A percentile compares a stretch with the other conserved stretches of the same genome.
Evolutionary conservation across 2,888 invertebrate genomes (phyloP).

Genomic region (Byasa hedistus): DNA sequence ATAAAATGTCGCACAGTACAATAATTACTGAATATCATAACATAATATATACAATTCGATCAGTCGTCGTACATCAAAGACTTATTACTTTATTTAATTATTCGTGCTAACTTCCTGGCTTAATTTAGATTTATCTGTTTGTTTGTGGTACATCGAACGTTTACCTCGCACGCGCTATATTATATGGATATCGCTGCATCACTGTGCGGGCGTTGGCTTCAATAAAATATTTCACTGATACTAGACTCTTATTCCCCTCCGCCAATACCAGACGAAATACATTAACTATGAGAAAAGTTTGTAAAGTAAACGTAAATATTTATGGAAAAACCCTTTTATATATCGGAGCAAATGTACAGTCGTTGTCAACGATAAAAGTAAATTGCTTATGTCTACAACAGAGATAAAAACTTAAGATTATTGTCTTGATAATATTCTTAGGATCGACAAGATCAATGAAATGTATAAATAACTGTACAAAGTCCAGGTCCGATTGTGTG

Average conservation of each 20-base stretch:
- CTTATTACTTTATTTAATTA: background rate
- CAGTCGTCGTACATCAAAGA: background rate
- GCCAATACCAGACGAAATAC: constrained; percentile 27
- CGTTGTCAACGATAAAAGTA: constrained; percentile 7
- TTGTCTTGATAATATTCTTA: background rate
- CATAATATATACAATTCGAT: too few species aligned
- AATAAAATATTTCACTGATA: constrained; percentile 58
- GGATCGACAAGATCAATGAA: background rate
- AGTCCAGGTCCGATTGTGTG: too few species aligned
- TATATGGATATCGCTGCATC: constrained; percentile 38
- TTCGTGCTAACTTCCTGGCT: background rate
- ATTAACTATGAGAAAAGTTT: constrained; percentile 16
- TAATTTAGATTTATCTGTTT: background rate
- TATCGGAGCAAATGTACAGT: background rate
- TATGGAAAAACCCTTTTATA: constrained; percentile 1
- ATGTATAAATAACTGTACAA: too few species aligned
- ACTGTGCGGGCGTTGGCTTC: constrained; percentile 52
- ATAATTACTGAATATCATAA: too few species aligned
- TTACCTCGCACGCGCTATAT: constrained; percentile 33
- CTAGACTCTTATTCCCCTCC: constrained; percentile 35
- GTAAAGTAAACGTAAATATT: constrained; percentile 24
- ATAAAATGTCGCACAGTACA: too few species aligned
- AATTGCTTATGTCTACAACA: constrained; percentile 9
- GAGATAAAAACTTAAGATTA: constrained; percentile 1
- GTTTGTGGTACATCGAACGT: constrained; percentile 30